Evolutionary conservation across 1,140 invertebrate species (phyloP), one percentile per base, ranked within the genome.

Genomic region (Drosophila subobscura): DNA sequence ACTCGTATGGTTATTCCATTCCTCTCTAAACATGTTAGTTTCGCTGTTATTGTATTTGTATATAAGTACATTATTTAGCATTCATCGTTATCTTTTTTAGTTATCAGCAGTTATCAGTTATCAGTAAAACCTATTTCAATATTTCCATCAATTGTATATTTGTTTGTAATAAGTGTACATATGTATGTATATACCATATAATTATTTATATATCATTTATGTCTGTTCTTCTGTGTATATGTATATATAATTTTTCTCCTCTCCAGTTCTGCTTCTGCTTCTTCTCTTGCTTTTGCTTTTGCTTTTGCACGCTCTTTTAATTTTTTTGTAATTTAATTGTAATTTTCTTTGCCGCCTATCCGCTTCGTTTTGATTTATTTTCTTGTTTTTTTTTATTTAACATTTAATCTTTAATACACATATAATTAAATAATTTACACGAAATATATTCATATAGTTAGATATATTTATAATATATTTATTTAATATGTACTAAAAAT

Each of bases 371-470:
- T 75, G 65, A 50, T 54, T 79, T 74, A 27, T 49, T 74, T 77
- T 74, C 54, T 20, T 76, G 53, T 64, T 50, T 20, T 20, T 20
- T 20, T 68, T 71, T 78, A 71, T 64, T 74, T 65, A 74, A 74
- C 67, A 70, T 83, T 77, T 79, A 77, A 83, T 78, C 83, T 86
- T 86, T 81, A 85, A 85, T 85, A 85, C 81, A 85, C 83, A 65
- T 85, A 86, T 88, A 88, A 70, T 88, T 81, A 81, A 88, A 88
- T 88, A 88, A 88, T 88, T 66, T 88, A 88, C 83, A 88, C 83
- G 83, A 88, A 88, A 88, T 79, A 76, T 83, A 74, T 77, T 61
- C 67, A 74, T 77, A 46, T 74, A 65, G 63, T 68, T 64, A 74
- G 71, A 80, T 77, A 75, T 77, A 66, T 80, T 56, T 81, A 67